Evolutionary conservation across 2,888 invertebrate species (phyloP).

Genomic region (Troilus luridus): DNA sequence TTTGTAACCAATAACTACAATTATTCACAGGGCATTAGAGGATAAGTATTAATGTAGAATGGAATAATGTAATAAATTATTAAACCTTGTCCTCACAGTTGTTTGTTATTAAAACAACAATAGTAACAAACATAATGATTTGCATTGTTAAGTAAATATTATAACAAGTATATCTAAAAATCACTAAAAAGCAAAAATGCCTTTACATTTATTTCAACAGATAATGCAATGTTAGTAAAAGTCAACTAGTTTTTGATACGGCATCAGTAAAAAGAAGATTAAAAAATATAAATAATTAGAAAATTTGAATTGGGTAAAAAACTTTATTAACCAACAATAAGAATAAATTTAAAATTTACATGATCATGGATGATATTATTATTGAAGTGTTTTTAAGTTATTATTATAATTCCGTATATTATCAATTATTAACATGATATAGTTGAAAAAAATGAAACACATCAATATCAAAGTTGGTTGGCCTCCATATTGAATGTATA

Average conservation of each 20-base stretch:
- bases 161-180: not conserved
- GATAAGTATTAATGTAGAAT: not conserved
- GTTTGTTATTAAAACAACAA: slow-evolving; percentile 8
- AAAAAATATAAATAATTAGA: not conserved
- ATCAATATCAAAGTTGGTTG: not conserved
- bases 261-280: not conserved
- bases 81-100: not conserved
- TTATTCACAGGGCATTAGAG: not conserved
- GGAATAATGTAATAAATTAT: not conserved
- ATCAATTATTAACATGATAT: not conserved
- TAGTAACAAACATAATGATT: not conserved
- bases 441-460: not conserved
- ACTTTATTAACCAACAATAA: not conserved
- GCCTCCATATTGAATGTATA: slow-evolving; percentile 1
- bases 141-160: not conserved
- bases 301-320: not conserved
- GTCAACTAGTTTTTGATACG: not conserved
- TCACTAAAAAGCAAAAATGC: not conserved
- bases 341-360: not conserved
- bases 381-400: not conserved
- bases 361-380: not conserved
- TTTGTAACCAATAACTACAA: not conserved
- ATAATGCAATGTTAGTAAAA: not conserved
- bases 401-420: not conserved
- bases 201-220: not conserved